These are phyloP conservation scores for Gobionotothen gibberifrons DNA, from an alignment of 2,797 vertebrate genomes.

Conservation along the genomic window DNA sequence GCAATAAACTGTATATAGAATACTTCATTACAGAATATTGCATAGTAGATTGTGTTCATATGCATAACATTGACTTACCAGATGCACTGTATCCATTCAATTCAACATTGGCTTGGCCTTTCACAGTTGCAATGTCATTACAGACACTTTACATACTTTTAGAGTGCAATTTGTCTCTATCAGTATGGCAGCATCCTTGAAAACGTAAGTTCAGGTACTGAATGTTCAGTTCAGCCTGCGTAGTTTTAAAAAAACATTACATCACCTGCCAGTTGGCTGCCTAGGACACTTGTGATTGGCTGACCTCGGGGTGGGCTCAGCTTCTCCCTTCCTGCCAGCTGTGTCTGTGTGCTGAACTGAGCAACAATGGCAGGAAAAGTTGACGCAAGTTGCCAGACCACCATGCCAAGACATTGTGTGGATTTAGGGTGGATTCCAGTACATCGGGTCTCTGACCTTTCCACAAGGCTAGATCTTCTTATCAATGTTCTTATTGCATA, in stretches of 20 bases:
- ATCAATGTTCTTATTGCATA: slow-evolving; percentile 43
- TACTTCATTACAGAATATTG: neutral
- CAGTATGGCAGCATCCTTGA: slow-evolving; percentile 7
- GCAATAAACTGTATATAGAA: neutral
- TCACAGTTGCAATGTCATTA: neutral
- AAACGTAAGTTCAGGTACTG: neutral
- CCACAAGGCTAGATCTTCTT: slow-evolving; percentile 29
- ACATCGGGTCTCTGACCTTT: slow-evolving; percentile 71
- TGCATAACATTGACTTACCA: neutral
- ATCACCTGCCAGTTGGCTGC: slow-evolving; percentile 44
- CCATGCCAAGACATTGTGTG: slow-evolving; percentile 69
- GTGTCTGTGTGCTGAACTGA: slow-evolving; percentile 43
- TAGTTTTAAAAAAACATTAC: slow-evolving; percentile 46
- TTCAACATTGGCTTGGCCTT: neutral
- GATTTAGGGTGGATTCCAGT: slow-evolving; percentile 67
- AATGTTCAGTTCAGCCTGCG: slow-evolving; percentile 14
- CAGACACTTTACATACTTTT: neutral
- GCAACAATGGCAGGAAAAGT: slow-evolving; percentile 83
- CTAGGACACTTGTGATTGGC: slow-evolving; percentile 63
- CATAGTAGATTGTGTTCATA: neutral
- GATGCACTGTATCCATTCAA: neutral
- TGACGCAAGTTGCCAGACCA: slow-evolving; percentile 59
- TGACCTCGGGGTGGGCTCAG: slow-evolving; percentile 49
- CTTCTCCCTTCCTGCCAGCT: slow-evolving; percentile 77
- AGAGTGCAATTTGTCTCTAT: neutral